phyloP scores from a whole-genome alignment of 2,888 invertebrate species.

The Ophion costatus region DNA sequence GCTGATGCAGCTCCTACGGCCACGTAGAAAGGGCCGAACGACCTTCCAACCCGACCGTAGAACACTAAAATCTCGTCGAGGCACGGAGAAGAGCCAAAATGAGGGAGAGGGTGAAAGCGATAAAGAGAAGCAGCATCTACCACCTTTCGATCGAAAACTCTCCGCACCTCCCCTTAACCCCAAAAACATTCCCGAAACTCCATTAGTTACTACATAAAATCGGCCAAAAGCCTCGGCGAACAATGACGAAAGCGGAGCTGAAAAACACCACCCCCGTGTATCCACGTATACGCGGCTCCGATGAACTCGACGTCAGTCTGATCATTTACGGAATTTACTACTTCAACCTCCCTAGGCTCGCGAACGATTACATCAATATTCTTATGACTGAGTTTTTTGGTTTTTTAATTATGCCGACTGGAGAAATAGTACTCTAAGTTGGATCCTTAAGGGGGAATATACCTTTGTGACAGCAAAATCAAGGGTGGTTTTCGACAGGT shows the following conservation, averaged over 20 bases:
- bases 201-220: conserved; percentile 53
- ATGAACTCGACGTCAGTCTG: no score
- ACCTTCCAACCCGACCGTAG: conserved; percentile 43
- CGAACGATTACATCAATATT: no score
- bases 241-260: conserved; percentile 22
- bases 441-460: no score
- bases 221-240: conserved; percentile 22
- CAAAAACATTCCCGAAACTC: conserved; percentile 39
- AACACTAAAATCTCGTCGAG: conserved; percentile 38
- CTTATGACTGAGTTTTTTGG: no score
- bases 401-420: no score
- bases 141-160: conserved; percentile 57
- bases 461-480: no score
- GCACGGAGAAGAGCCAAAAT: conserved; percentile 1
- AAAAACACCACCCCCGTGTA: background rate
- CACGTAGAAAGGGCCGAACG: conserved; percentile 58
- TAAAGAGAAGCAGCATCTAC: conserved; percentile 39
- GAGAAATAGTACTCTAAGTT: no score
- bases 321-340: no score
- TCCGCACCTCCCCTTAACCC: background rate
- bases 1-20: conserved; percentile 39
- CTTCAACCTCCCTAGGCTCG: no score
- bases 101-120: conserved; percentile 1
- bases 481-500: no score
- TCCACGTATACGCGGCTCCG: background rate